Evolutionary conservation across 53 echinoderm and acorn worm species (phyloP).

Genomic region (Actinopyga echinites): DNA sequence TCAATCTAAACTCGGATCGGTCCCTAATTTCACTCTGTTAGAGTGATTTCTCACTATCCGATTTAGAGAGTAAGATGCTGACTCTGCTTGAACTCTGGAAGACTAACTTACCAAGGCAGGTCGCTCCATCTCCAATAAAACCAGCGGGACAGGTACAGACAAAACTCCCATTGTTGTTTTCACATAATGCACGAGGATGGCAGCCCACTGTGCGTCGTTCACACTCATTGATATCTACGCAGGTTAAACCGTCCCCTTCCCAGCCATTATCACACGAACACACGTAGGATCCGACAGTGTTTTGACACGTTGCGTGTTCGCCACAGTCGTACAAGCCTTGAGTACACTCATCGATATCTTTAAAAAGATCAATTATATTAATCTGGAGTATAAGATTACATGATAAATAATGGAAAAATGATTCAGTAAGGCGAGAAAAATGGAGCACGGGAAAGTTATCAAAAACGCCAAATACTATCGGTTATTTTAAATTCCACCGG

Average conservation of each 20-base stretch:
- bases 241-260: slow-evolving; percentile 19
- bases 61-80: too few species aligned
- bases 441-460: too few species aligned
- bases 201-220: slow-evolving; percentile 9
- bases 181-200: slow-evolving; percentile 45
- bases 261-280: slow-evolving; percentile 59
- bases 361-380: neutral
- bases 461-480: too few species aligned
- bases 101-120: slow-evolving; percentile 32
- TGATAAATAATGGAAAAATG: too few species aligned
- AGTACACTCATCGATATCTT: slow-evolving; percentile 62
- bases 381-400: too few species aligned
- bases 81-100: too few species aligned
- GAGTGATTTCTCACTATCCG: too few species aligned
- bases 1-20: too few species aligned
- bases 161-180: slow-evolving; percentile 58
- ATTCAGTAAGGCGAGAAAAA: too few species aligned
- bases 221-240: slow-evolving; percentile 48
- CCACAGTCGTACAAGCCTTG: slow-evolving; percentile 32
- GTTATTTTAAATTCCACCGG: too few species aligned
- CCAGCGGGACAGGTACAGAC: slow-evolving; percentile 51
- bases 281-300: slow-evolving; percentile 23
- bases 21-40: too few species aligned
- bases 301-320: slow-evolving; percentile 47
- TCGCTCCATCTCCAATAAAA: slow-evolving; percentile 8